Evolutionary conservation across 2,113 vertebrate genomes (phyloP).

Genomic region (Elephas maximus): DNA sequence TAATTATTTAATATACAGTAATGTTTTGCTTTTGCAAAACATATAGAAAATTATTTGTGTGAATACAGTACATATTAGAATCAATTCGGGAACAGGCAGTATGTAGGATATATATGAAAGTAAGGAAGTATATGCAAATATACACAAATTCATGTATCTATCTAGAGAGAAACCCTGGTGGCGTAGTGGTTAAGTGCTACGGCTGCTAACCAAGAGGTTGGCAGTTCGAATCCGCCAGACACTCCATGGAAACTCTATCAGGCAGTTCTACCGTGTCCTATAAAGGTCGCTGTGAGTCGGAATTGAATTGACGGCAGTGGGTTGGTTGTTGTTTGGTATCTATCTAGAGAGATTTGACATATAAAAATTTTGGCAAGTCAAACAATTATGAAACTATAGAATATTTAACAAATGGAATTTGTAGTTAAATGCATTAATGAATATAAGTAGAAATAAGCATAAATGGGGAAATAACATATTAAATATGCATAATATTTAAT

Average conservation of each 20-base stretch:
- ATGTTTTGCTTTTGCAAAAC: neutral
- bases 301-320: too few species aligned
- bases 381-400: neutral
- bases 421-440: neutral
- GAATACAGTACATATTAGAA: neutral
- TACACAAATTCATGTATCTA: neutral
- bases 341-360: neutral
- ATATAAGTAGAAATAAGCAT: neutral
- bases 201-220: too few species aligned
- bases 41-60: neutral
- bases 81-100: neutral
- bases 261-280: too few species aligned
- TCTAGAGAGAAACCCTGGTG: too few species aligned
- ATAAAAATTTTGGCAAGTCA: neutral
- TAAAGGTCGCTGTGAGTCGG: too few species aligned
- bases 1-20: neutral
- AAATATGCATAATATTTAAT: neutral
- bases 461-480: neutral
- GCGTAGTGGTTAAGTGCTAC: too few species aligned
- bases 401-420: neutral
- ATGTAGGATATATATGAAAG: neutral
- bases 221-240: too few species aligned
- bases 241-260: too few species aligned
- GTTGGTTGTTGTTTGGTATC: neutral
- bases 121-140: neutral